Conservation (phyloP, 1,140 invertebrate species). For the Hylaeus volcanicus region DNA sequence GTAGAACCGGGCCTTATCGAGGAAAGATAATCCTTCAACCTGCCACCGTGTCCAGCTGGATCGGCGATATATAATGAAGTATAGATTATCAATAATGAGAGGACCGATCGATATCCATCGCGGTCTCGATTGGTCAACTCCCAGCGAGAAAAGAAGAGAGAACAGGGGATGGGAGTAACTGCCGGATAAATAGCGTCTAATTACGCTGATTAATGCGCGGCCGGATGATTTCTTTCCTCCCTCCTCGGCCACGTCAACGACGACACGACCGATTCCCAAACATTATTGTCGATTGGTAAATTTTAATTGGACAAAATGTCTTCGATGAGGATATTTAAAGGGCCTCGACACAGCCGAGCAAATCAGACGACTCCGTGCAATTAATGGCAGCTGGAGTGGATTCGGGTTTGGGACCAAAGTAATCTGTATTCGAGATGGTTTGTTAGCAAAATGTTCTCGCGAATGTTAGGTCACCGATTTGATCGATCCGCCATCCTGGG, state of each 20-base stretch:
- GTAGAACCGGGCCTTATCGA: background rate
- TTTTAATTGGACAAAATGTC: slow-evolving; percentile 46
- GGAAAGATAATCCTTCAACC: slow-evolving; percentile 70
- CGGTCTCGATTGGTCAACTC: background rate
- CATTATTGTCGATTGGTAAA: slow-evolving; percentile 47
- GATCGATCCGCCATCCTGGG: background rate
- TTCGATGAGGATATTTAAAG: slow-evolving; percentile 1
- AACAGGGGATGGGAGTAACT: slow-evolving; percentile 7
- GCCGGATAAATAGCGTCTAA: slow-evolving; percentile 77
- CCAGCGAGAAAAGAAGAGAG: background rate
- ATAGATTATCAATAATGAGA: slow-evolving; percentile 80
- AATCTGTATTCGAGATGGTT: slow-evolving; percentile 9
- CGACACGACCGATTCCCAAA: slow-evolving; percentile 36
- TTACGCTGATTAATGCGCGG: slow-evolving; percentile 75
- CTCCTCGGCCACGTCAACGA: slow-evolving; percentile 36
- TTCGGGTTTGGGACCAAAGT: background rate
- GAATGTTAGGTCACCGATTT: background rate
- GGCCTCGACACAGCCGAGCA: background rate
- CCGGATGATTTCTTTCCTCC: slow-evolving; percentile 65
- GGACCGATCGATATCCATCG: slow-evolving; percentile 64
- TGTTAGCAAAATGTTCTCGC: background rate
- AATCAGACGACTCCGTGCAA: slow-evolving; percentile 6
- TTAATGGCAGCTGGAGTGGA: slow-evolving; percentile 6
- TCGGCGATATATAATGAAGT: slow-evolving; percentile 74
- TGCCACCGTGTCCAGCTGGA: slow-evolving; percentile 67